Evolutionary conservation across 2,888 invertebrate genomes (phyloP).

Genomic region (Leucania comma): DNA sequence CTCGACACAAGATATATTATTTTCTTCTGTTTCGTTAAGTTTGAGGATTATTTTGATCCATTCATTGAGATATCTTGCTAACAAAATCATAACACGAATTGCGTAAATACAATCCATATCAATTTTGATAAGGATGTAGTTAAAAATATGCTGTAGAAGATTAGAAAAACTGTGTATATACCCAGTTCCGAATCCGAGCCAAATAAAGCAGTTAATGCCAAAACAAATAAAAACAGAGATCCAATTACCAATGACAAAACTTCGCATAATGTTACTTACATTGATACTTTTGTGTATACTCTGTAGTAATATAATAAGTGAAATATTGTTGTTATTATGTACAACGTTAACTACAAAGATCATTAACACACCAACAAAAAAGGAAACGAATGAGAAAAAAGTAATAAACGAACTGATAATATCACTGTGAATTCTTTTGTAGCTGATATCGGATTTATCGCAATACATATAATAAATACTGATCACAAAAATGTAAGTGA

Average conservation of each 20-base stretch:
- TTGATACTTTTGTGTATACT: neutral
- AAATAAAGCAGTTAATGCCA: neutral
- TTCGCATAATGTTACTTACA: neutral
- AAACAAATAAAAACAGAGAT: neutral
- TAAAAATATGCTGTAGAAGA: neutral
- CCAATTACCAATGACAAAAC: neutral
- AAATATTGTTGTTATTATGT: conserved; percentile 1
- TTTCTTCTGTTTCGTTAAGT: neutral
- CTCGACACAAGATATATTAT: neutral
- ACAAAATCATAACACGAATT: neutral
- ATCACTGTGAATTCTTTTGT: neutral
- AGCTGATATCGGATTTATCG: neutral
- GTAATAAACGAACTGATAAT: neutral
- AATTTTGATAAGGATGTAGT: neutral
- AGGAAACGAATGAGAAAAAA: neutral
- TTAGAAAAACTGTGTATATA: neutral
- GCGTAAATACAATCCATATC: neutral
- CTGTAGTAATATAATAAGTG: neutral
- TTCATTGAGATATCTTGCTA: neutral
- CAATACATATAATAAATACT: neutral
- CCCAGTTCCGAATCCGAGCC: neutral
- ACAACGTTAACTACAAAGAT: neutral
- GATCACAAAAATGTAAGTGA: neutral
- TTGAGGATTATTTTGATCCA: neutral
- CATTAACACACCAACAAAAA: neutral